phyloP scores from a whole-genome alignment of 2,888 invertebrate species.

The Melanostoma mellinum region DNA sequence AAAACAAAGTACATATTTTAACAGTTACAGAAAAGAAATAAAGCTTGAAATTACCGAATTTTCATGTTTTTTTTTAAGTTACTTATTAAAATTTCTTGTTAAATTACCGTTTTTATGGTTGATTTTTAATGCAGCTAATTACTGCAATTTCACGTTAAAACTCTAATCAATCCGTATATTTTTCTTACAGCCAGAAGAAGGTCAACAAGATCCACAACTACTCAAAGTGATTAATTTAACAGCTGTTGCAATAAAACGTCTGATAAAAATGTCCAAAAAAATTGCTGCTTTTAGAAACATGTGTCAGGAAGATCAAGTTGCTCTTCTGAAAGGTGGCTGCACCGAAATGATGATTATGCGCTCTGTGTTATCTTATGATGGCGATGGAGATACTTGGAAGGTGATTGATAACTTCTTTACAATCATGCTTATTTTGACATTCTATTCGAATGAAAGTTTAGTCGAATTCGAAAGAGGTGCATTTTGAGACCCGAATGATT shows the following conservation, averaged over 20 bases:
- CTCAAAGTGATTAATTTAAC: constrained; percentile 94
- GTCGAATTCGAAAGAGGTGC: too few relatives aligned
- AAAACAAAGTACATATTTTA: too few relatives aligned
- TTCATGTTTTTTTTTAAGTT: too few relatives aligned
- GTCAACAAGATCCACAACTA: constrained; percentile 86
- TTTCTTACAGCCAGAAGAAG: constrained; percentile 78
- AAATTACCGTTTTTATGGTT: not conserved
- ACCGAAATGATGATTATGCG: constrained; percentile 98
- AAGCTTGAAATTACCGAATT: too few relatives aligned
- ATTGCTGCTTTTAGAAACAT: constrained; percentile 95
- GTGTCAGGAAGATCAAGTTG: constrained; percentile 96
- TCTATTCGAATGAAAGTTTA: too few relatives aligned
- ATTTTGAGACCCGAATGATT: too few relatives aligned
- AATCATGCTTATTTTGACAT: too few relatives aligned
- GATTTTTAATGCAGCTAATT: not conserved
- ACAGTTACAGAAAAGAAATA: too few relatives aligned
- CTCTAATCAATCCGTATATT: not conserved
- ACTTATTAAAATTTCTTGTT: not conserved
- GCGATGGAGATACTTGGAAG: constrained; percentile 94
- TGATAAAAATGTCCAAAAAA: constrained; percentile 93
- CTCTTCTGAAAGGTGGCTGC: constrained; percentile 89
- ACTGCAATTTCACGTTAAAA: not conserved
- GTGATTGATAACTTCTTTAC: constrained; percentile 81
- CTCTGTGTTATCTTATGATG: constrained; percentile 95
- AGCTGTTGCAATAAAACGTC: constrained; percentile 93